Conservation (phyloP, 2,113 vertebrate genomes). For the Antechinus flavipes region DNA sequence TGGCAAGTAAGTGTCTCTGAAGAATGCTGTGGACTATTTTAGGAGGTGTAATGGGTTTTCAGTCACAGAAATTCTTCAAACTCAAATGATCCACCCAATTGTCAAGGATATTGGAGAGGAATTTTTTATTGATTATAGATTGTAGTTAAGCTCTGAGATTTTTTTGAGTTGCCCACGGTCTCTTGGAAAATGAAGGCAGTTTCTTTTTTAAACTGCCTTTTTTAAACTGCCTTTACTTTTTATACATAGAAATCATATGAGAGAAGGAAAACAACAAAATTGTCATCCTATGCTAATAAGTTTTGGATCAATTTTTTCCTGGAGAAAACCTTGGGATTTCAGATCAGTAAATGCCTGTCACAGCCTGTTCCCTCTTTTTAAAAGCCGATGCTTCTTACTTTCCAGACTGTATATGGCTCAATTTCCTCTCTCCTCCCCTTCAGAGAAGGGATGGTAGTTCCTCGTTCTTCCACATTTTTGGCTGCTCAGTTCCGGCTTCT, state of each 20-base stretch:
- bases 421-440: not conserved
- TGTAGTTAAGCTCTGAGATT: not conserved
- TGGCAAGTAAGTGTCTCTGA: not conserved
- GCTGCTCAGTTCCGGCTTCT: constrained; percentile 4
- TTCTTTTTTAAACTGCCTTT: not conserved
- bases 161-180: not conserved
- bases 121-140: not conserved
- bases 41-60: not conserved
- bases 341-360: not conserved
- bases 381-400: not conserved
- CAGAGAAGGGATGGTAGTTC: not conserved
- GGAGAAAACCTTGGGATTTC: not conserved
- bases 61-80: not conserved
- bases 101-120: not conserved
- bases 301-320: not conserved
- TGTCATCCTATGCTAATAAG: not conserved
- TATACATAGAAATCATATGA: not conserved
- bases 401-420: not conserved
- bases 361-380: not conserved
- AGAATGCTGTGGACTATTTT: not conserved
- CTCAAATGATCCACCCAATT: not conserved
- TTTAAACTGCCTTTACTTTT: not conserved
- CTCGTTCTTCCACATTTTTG: constrained; percentile 44
- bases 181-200: not conserved
- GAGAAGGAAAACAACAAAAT: not conserved